Percentiles rank a stretch among this genome's conserved stretches.
These are phyloP conservation scores for Sialia sialis DNA, from an alignment of 2,113 vertebrate species.

Conservation along the genomic window DNA sequence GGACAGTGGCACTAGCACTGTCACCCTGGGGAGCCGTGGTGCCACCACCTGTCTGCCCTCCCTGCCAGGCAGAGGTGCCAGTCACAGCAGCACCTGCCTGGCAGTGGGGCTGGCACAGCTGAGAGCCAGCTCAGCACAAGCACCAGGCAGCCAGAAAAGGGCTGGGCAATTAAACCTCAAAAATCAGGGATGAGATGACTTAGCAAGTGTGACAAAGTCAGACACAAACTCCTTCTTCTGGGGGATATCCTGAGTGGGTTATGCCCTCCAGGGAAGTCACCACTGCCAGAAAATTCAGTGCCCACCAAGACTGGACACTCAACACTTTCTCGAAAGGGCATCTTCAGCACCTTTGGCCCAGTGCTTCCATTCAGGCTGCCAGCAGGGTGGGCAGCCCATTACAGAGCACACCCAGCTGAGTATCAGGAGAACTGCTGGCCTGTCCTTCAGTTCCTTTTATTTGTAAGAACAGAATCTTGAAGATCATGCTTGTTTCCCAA, in stretches of 20 bases:
- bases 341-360: rapidly evolving
- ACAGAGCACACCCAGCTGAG: rapidly evolving
- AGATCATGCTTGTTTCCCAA: neutral
- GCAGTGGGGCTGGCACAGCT: neutral
- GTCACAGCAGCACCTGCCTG: rapidly evolving
- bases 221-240: neutral
- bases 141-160: neutral
- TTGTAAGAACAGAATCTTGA: neutral
- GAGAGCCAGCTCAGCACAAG: no score
- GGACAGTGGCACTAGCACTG: neutral
- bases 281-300: neutral
- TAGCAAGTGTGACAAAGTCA: rapidly evolving
- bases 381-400: neutral
- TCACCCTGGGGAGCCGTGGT: rapidly evolving
- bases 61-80: rapidly evolving
- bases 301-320: neutral
- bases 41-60: neutral
- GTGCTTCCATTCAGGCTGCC: neutral
- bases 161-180: rapidly evolving
- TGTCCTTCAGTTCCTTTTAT: neutral
- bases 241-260: neutral
- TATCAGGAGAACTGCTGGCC: neutral
- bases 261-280: neutral
- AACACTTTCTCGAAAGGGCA: rapidly evolving
- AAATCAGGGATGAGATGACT: rapidly evolving